These are phyloP conservation scores for Catocala sponsa DNA, from an alignment of 2,888 invertebrate species.

Conservation along the genomic window DNA sequence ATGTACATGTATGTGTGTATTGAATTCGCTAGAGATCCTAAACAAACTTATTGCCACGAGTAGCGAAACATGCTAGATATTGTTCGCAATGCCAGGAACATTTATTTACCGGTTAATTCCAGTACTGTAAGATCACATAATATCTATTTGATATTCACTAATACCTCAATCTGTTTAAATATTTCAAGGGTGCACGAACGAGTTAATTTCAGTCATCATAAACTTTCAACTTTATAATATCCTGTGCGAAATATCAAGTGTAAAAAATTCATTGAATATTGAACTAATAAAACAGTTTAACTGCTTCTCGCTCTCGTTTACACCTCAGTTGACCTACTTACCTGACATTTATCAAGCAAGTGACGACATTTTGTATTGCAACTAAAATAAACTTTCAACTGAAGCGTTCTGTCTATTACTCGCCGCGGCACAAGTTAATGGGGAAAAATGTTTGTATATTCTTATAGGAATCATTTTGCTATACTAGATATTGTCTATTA, in stretches of 20 bases:
- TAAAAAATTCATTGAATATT: conserved; percentile 51
- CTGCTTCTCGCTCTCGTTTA: conserved; percentile 62
- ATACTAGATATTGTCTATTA: no score
- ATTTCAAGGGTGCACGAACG: no score
- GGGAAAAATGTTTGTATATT: conserved; percentile 5
- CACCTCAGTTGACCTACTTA: conserved; percentile 73
- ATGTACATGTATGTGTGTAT: conserved; percentile 1
- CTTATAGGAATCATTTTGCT: no score
- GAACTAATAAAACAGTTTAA: conserved; percentile 66
- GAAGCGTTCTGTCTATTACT: conserved; percentile 27
- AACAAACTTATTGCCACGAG: conserved; percentile 5
- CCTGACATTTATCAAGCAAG: conserved; percentile 70
- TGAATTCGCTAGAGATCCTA: conserved; percentile 14
- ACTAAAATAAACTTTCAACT: conserved; percentile 56
- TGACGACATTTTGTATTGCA: conserved; percentile 65
- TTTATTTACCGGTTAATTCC: neutral
- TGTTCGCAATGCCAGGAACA: neutral
- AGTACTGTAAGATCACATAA: neutral
- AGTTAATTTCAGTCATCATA: conserved; percentile 1
- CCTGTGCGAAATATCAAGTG: conserved; percentile 16
- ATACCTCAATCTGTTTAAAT: no score
- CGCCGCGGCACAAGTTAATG: conserved; percentile 19
- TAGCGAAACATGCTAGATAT: conserved; percentile 4
- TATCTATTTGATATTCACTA: neutral
- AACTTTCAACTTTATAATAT: conserved; percentile 3